These are phyloP conservation scores for Nothocercus julius DNA, from an alignment of 2,113 vertebrate species.

Conservation along the genomic window DNA sequence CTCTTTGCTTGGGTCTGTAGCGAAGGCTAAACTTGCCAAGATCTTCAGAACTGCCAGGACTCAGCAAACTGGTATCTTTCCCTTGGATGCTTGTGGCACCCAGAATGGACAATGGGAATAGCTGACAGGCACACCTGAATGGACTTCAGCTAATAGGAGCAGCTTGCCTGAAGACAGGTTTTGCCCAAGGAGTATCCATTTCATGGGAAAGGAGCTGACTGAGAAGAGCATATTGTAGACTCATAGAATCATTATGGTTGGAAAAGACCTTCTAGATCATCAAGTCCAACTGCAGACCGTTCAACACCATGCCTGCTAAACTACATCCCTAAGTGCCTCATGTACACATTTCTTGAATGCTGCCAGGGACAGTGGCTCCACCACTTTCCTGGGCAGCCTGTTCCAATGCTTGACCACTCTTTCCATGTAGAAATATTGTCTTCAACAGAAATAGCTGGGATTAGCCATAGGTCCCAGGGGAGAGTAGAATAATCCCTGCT, in stretches of 20 bases:
- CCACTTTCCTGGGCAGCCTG: too few relatives aligned
- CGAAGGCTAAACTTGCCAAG: neutral
- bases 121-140: neutral
- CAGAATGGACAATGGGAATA: accelerated
- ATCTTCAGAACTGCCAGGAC: neutral
- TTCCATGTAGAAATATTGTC: too few relatives aligned
- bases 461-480: neutral
- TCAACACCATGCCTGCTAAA: too few relatives aligned
- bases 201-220: neutral
- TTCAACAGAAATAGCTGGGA: neutral
- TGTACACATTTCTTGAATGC: too few relatives aligned
- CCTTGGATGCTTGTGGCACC: accelerated
- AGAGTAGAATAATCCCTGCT: neutral
- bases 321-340: too few relatives aligned
- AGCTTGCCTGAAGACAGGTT: neutral
- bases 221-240: neutral
- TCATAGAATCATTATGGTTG: too few relatives aligned
- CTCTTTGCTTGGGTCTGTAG: neutral
- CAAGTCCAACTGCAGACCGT: too few relatives aligned
- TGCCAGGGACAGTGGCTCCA: too few relatives aligned
- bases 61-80: neutral
- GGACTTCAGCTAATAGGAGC: neutral
- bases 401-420: too few relatives aligned
- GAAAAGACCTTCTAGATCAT: too few relatives aligned
- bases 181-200: accelerated